These are phyloP conservation scores for Craseonycteris thonglongyai DNA, from an alignment of 2,113 vertebrate species.

Conservation along the genomic window DNA sequence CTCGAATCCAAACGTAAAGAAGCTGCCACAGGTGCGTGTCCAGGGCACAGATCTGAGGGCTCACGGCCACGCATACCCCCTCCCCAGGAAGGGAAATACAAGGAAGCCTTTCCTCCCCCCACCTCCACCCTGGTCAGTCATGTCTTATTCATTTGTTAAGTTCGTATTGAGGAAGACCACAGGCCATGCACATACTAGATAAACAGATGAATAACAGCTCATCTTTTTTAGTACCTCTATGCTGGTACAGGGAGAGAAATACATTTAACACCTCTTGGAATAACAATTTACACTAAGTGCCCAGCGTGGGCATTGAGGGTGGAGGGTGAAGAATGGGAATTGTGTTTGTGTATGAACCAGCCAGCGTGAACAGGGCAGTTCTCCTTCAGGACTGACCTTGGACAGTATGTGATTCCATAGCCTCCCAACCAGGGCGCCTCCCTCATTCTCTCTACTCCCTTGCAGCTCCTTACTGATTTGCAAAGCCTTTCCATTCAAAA, in stretches of 20 bases:
- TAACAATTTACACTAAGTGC: not conserved
- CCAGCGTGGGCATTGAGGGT: no score
- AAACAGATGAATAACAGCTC: not conserved
- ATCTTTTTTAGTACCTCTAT: not conserved
- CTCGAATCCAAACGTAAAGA: not conserved
- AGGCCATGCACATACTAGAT: not conserved
- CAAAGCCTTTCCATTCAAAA: slow-evolving; percentile 26
- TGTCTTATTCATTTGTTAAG: not conserved
- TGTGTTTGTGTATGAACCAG: not conserved
- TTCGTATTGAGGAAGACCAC: not conserved
- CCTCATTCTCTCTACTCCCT: not conserved
- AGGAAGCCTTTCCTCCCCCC: not conserved
- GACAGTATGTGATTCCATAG: not conserved
- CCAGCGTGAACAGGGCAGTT: accelerated
- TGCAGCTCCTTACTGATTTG: not conserved
- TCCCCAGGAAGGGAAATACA: no score
- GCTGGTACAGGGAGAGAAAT: not conserved
- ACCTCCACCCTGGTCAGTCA: not conserved
- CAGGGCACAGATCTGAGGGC: not conserved
- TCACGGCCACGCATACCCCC: not conserved
- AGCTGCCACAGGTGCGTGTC: not conserved
- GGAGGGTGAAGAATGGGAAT: not conserved
- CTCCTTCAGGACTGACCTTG: not conserved
- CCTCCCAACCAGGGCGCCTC: not conserved
- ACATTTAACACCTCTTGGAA: not conserved